Base-by-base conservation (phyloP, 1,140 invertebrate genomes). In the Pseudomyrmex concolor region DNA sequence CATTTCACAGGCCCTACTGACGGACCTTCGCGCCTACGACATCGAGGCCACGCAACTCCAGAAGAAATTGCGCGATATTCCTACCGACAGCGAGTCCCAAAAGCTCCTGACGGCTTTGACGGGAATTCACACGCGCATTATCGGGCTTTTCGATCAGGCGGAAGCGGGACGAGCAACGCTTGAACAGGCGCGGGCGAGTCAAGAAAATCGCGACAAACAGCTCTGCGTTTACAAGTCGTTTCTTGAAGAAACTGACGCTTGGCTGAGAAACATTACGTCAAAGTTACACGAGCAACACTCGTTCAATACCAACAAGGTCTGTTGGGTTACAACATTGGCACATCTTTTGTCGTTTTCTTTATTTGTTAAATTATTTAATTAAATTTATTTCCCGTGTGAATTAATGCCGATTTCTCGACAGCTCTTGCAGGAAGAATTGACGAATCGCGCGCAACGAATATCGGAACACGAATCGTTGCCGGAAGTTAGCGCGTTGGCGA, bases 161-260 rank as follows among this genome's bases (percentile, higher is more conserved):
- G 94, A 96, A 81, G 94, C 96, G 84, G 95, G 96, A 45, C 93
- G 95, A 15, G 89, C 92, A 70, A 93, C 95, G 71, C 93, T 97
- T 71, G 94, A 95, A 93, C 93, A 93, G 80, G 95, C 95, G 50
- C 94, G 95, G 84, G 93, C 93, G 70, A 91, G 91, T 0, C 95
- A 95, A 85, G 93, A 95, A 82, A 95, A 94, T 86, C 94, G 95
- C n/a, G 92, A 95, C 45, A 88, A 95, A 83, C 95, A 97, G 90
- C 91, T 96, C 10, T 88, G 94, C 22, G 86, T 94, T 55, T 97
- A 97, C 85, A 95, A 95, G 91, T 89, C 92, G 66, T 94, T 96
- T 87, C 93, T 97, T 54, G 94, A 94, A 51, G 95, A 96, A 89
- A 95, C 96, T 0, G 96, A 96, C 86, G 89, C 92, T 55, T 97